Base-by-base conservation (phyloP, 30 jellyfish, hydroid and myxozoan genomes). In the Aurelia aurita region DNA sequence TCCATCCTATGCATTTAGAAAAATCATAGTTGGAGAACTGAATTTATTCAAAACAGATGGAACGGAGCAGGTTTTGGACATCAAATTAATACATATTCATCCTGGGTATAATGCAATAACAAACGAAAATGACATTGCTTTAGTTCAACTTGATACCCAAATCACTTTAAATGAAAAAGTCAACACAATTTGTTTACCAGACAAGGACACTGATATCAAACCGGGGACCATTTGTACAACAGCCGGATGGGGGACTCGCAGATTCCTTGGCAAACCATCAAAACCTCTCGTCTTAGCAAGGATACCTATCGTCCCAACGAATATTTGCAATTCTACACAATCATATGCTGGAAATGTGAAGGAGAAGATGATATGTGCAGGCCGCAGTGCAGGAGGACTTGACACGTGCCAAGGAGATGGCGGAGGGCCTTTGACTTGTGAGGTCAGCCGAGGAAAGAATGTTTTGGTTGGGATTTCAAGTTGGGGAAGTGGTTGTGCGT, bases 371-470 rank as follows among this genome's bases (percentile, higher is more conserved):
- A 13, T 94, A 29, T 94, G 99, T 70, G 99, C 99, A 2, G 99
- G 99, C 3, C 58, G 85, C 8, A 64, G 74, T 13, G 23, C n/a
- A 21, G 92, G 97, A 26, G 96, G 97, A 16, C 46, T 83, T 29
- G 99, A 94, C 68, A 94, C 98, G 32, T 94, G 99, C 68, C 99
- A 94, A 77, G 99, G 99, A 45, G 99, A 94, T 79, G 97, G 99
- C 64, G 99, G 99, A 4, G 96, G 97, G 55, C 96, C 99, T 13
- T 44, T 94, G 49, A 75, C 92, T 15, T 94, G 99, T 35, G 77
- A 72, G 26, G 58, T 78, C 2, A 45, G 77, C 1, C 58, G 28
- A 16, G 93, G 90, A 20, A 72, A 61, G 44, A 63, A 76, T 80
- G 61, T 45, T 45, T 72, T 86, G 26, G 63, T 61, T 31, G 99